Conservation (phyloP, 1,140 invertebrate species). For the Sminthurides bifidus region DNA sequence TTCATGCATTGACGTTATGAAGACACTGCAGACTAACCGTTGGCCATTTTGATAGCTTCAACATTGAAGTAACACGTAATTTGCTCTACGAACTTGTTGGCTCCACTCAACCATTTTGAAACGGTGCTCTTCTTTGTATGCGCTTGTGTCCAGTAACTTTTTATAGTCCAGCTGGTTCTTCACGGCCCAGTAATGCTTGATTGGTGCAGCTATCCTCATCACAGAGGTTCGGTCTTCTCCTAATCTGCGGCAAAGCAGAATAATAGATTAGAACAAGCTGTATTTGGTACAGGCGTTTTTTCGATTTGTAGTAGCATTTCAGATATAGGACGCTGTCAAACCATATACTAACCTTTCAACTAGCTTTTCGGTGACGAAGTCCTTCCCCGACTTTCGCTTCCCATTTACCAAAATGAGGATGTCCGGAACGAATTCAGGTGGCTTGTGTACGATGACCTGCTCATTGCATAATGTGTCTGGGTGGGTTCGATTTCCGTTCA, state of each 20-base stretch:
- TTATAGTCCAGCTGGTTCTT: conserved; percentile 59
- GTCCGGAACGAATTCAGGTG: conserved; percentile 32
- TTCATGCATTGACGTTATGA: too few relatives aligned
- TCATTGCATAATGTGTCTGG: too few relatives aligned
- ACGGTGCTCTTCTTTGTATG: conserved; percentile 80
- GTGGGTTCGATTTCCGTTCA: too few relatives aligned
- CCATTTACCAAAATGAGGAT: conserved; percentile 41
- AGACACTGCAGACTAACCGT: conserved; percentile 50
- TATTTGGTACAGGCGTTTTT: too few relatives aligned
- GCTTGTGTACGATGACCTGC: conserved; percentile 11
- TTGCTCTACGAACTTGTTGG: conserved; percentile 60
- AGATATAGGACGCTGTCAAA: too few relatives aligned
- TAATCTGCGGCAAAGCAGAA: conserved; percentile 40
- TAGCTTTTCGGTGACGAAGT: conserved; percentile 40
- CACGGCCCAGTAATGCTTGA: conserved; percentile 65
- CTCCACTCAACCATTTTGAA: conserved; percentile 85
- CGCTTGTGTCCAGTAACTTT: conserved; percentile 60
- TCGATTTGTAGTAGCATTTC: too few relatives aligned
- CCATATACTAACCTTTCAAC: conserved; percentile 17
- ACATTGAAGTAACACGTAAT: conserved; percentile 81
- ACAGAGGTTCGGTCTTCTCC: conserved; percentile 46
- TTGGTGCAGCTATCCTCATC: conserved; percentile 65
- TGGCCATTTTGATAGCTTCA: conserved; percentile 54
- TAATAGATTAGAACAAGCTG: too few relatives aligned
- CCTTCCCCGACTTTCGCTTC: conserved; percentile 44